phyloP scores from a whole-genome alignment of 2,113 vertebrate species.

The Xerus inauris region DNA sequence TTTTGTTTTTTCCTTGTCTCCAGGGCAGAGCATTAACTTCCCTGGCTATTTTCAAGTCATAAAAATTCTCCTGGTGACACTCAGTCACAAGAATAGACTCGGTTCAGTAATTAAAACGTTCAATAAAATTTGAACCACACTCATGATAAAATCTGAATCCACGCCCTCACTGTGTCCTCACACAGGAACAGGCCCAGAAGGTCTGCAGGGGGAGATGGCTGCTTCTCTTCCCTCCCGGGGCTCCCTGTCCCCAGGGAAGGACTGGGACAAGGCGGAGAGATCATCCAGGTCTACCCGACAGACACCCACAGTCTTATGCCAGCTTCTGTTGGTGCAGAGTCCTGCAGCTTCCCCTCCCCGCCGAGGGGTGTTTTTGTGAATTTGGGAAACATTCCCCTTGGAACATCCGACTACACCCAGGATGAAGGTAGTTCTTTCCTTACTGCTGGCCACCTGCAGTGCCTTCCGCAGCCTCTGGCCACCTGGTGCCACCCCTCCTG shows the following conservation, averaged over 20 bases:
- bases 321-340: background rate
- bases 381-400: background rate
- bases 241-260: background rate
- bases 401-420: background rate
- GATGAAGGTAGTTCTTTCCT: background rate
- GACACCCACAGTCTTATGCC: background rate
- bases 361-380: background rate
- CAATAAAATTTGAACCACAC: constrained; percentile 3
- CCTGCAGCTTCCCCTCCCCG: background rate
- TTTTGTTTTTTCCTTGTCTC: background rate
- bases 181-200: background rate
- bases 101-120: constrained; percentile 30
- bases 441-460: background rate
- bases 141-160: background rate
- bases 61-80: constrained; percentile 4
- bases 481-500: background rate
- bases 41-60: background rate
- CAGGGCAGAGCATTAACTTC: background rate
- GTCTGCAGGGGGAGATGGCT: background rate
- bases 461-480: background rate
- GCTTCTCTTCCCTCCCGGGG: background rate
- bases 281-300: background rate
- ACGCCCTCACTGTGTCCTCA: background rate
- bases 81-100: constrained; percentile 3
- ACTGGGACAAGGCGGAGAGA: background rate